These are phyloP conservation scores for Cordilura impudica DNA, from an alignment of 2,888 invertebrate species.

Conservation along the genomic window DNA sequence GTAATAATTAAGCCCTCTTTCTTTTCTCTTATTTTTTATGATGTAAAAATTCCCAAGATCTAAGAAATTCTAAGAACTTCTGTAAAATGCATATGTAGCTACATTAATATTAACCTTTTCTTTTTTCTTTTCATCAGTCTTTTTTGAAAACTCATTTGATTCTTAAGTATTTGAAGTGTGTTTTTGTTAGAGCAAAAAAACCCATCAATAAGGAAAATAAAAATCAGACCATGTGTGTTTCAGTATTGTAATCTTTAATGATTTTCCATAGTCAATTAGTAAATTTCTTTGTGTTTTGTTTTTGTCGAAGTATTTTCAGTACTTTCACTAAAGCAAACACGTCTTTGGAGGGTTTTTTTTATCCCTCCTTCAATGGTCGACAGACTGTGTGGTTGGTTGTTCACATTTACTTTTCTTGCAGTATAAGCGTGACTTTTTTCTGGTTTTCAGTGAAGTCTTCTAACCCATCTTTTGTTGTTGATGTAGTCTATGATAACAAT, in stretches of 20 bases:
- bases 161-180: constrained; percentile 9
- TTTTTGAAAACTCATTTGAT: background rate
- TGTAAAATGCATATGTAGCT: background rate
- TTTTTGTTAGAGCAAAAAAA: too few relatives aligned
- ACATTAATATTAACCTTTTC: too few relatives aligned
- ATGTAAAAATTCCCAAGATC: constrained; percentile 28
- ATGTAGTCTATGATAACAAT: constrained; percentile 29
- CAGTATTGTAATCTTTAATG: constrained; percentile 16
- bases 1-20: too few relatives aligned
- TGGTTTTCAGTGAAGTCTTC: background rate
- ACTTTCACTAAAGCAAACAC: constrained; percentile 27
- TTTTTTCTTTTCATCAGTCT: constrained; percentile 3
- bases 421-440: constrained; percentile 22
- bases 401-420: constrained; percentile 9
- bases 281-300: constrained; percentile 4
- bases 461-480: background rate
- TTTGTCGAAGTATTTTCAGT: background rate
- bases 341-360: background rate
- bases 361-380: too few relatives aligned
- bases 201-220: background rate
- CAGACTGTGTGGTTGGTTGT: constrained; percentile 1
- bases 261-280: constrained; percentile 36
- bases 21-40: background rate
- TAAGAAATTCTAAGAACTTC: background rate
- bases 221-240: constrained; percentile 25